A percentile compares a stretch with the other conserved stretches of the same genome.
Evolutionary conservation across 2,888 invertebrate species (phyloP).

Genomic region (Catocala fraxini): DNA sequence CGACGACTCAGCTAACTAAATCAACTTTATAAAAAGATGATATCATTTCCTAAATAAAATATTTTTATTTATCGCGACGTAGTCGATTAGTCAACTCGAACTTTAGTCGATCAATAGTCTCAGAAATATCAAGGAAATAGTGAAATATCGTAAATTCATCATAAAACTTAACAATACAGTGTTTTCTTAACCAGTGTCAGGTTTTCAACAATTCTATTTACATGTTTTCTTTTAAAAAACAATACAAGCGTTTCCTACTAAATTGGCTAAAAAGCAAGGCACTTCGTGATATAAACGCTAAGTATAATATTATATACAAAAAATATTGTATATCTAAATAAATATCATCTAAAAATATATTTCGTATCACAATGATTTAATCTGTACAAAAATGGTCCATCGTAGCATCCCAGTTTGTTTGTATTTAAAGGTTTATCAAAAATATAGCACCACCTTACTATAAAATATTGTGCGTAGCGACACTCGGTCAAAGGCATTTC

Average conservation of each 20-base stretch:
- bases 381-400: conserved; percentile 74
- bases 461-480: conserved; percentile 33
- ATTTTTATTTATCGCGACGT: conserved; percentile 10
- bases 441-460: conserved; percentile 62
- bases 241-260: conserved; percentile 52
- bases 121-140: conserved; percentile 42
- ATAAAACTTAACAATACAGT: conserved; percentile 71
- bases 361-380: conserved; percentile 73
- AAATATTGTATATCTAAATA: conserved; percentile 62
- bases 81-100: conserved; percentile 21
- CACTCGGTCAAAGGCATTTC: no score
- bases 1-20: conserved; percentile 22
- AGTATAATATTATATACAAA: conserved; percentile 60
- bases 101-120: conserved; percentile 24
- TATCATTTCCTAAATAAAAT: background rate
- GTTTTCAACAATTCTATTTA: conserved; percentile 61
- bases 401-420: conserved; percentile 56
- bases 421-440: conserved; percentile 42
- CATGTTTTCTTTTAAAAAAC: conserved; percentile 43
- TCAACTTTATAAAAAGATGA: conserved; percentile 7
- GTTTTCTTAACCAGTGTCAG: conserved; percentile 74
- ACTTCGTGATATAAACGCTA: conserved; percentile 58
- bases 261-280: conserved; percentile 68
- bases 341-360: conserved; percentile 81
- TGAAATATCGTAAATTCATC: conserved; percentile 68